These are phyloP conservation scores for Drymonia ruficornis DNA, from an alignment of 2,888 invertebrate species.

Conservation along the genomic window DNA sequence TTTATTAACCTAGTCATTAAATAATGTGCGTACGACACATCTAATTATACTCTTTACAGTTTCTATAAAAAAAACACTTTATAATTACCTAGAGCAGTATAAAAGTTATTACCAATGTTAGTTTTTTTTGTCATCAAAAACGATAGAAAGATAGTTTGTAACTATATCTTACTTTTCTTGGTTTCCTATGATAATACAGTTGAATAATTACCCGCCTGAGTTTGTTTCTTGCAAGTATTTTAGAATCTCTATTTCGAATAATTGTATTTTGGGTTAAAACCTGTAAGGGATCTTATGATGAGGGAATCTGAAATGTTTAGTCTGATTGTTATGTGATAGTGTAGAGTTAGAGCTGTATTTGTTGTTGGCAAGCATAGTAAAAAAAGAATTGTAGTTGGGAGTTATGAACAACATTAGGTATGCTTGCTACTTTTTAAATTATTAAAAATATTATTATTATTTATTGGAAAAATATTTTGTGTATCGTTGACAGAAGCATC, in stretches of 20 bases:
- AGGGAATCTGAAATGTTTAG: constrained; percentile 34
- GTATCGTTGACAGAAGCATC: constrained; percentile 17
- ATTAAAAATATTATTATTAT: constrained; percentile 18
- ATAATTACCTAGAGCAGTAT: neutral
- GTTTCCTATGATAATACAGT: neutral
- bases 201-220: neutral
- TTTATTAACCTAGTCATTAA: constrained; percentile 28
- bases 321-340: constrained; percentile 56
- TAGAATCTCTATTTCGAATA: neutral
- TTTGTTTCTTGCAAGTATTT: neutral
- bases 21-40: too few species aligned
- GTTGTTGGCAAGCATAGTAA: constrained; percentile 10
- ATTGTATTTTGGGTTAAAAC: neutral
- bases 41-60: too few species aligned
- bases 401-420: constrained; percentile 1
- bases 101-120: too few species aligned
- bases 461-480: constrained; percentile 21
- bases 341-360: constrained; percentile 14
- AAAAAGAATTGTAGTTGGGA: neutral
- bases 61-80: neutral
- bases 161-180: neutral
- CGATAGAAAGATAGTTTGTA: too few species aligned
- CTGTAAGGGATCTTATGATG: constrained; percentile 16
- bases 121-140: too few species aligned
- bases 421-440: constrained; percentile 10